Percentiles rank a stretch among this genome's conserved stretches.
These are phyloP conservation scores for Drosophila kuntzei DNA, from an alignment of 2,888 invertebrate genomes.

Conservation along the genomic window DNA sequence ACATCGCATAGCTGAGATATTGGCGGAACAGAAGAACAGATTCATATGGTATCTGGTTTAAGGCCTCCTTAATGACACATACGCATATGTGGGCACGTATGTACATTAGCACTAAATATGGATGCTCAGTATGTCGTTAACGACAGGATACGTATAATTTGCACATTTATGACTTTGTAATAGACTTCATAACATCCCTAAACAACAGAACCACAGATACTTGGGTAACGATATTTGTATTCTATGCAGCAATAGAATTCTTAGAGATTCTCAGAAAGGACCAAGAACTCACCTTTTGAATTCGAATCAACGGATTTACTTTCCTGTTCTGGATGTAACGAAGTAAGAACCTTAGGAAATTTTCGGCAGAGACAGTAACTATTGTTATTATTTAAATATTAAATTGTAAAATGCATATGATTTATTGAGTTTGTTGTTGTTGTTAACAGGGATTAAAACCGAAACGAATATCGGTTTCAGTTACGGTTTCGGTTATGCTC, in stretches of 20 bases:
- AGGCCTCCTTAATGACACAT: constrained; percentile 30
- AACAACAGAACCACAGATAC: constrained; percentile 1
- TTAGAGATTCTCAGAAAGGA: not conserved
- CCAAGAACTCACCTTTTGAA: not conserved
- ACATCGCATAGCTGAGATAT: constrained; percentile 44
- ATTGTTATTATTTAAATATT: too few species aligned
- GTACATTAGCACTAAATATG: constrained; percentile 35
- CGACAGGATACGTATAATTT: constrained; percentile 46
- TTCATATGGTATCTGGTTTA: constrained; percentile 10
- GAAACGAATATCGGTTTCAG: too few species aligned
- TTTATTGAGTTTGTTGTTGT: too few species aligned
- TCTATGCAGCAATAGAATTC: too few species aligned
- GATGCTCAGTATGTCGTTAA: constrained; percentile 44
- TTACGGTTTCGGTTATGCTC: too few species aligned
- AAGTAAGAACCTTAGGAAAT: too few species aligned
- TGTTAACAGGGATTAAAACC: too few species aligned
- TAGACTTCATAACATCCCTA: constrained; percentile 10
- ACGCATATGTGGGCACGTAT: constrained; percentile 21
- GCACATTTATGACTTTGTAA: constrained; percentile 28
- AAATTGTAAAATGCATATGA: too few species aligned
- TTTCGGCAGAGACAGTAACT: too few species aligned
- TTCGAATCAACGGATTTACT: not conserved
- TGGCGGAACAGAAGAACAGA: constrained; percentile 29
- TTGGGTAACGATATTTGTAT: not conserved
- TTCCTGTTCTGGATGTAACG: too few species aligned